Evolutionary conservation across 2,113 vertebrate genomes (phyloP).

Genomic region (Emberiza fucata): DNA sequence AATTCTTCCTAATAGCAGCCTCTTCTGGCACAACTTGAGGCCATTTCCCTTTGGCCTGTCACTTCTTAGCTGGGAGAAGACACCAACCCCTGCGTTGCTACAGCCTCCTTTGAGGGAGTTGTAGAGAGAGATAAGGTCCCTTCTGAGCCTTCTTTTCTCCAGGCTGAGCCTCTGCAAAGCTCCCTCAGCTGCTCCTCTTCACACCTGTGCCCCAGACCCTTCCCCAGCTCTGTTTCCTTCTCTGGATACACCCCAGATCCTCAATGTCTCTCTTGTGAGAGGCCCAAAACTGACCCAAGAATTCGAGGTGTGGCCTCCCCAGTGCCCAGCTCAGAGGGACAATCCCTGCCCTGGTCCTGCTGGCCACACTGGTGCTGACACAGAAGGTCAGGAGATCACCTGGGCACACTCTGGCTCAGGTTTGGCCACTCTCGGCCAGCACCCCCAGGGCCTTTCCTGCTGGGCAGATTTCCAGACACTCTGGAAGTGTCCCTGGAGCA

Average conservation of each 20-base stretch:
- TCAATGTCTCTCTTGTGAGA: background rate
- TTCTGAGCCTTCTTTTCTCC: background rate
- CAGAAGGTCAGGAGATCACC: background rate
- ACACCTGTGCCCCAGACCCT: background rate
- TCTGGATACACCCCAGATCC: background rate
- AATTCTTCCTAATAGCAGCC: background rate
- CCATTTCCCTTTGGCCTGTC: background rate
- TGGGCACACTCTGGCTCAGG: rapidly evolving
- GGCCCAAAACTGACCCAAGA: background rate
- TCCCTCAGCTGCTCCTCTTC: background rate
- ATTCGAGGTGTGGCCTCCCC: background rate
- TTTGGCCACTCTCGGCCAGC: rapidly evolving
- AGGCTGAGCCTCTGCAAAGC: background rate
- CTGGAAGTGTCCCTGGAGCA: background rate
- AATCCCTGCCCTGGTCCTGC: background rate
- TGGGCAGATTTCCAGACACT: background rate
- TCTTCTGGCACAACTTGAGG: background rate
- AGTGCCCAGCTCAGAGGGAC: background rate
- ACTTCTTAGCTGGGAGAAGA: background rate
- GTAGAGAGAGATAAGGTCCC: background rate
- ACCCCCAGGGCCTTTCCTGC: background rate
- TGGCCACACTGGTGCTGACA: rapidly evolving
- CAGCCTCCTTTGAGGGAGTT: too few relatives aligned
- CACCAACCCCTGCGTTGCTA: too few relatives aligned
- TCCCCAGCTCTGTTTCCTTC: background rate